Evolutionary conservation across 1,140 invertebrate genomes (phyloP).

Genomic region (Hycleus cichorii): DNA sequence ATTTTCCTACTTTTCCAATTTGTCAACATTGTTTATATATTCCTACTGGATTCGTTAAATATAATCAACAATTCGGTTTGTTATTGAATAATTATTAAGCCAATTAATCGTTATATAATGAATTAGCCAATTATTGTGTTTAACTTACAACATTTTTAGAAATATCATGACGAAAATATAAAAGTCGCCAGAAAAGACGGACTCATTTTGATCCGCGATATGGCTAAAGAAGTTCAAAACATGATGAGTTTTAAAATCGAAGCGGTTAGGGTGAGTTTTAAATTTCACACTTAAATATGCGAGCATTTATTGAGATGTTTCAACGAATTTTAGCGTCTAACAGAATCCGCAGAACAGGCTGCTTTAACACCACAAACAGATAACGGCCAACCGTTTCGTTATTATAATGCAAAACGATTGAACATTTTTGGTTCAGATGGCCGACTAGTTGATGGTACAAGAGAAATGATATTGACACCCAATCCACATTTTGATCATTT

Average conservation of each 20-base stretch:
- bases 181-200: constrained; percentile 72
- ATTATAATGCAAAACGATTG: constrained; percentile 65
- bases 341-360: constrained; percentile 80
- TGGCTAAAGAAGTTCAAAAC: constrained; percentile 78
- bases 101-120: not conserved
- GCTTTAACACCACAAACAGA: constrained; percentile 58
- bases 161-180: constrained; percentile 66
- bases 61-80: too few species aligned
- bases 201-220: constrained; percentile 70
- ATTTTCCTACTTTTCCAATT: not conserved
- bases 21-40: not conserved
- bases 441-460: constrained; percentile 54
- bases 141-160: constrained; percentile 41
- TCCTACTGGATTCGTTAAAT: not conserved
- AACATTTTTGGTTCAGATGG: constrained; percentile 65
- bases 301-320: not conserved
- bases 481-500: constrained; percentile 75
- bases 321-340: constrained; percentile 59
- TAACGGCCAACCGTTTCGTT: constrained; percentile 43
- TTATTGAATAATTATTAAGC: too few species aligned
- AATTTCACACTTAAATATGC: not conserved
- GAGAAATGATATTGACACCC: constrained; percentile 58
- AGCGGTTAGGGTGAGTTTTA: constrained; percentile 70
- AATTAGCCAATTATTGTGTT: not conserved
- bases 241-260: constrained; percentile 88